Conservation (phyloP, 2,113 vertebrate species). For the Gymnogyps californianus region DNA sequence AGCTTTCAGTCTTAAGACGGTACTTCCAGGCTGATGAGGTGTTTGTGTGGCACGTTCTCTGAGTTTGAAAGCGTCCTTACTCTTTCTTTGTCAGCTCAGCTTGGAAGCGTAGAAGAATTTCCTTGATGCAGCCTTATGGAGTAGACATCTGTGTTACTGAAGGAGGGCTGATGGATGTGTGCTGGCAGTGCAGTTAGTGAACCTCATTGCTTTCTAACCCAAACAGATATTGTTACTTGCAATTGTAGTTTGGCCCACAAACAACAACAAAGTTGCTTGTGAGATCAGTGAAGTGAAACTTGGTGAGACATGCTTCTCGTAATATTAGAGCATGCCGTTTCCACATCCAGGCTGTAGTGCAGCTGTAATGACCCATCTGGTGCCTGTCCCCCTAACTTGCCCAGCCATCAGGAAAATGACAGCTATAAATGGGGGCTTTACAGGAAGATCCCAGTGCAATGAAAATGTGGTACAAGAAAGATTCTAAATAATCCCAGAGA, state of each 20-base stretch:
- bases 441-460: neutral
- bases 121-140: neutral
- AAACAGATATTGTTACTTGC: neutral
- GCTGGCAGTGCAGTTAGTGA: neutral
- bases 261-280: neutral
- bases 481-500: neutral
- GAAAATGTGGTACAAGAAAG: neutral
- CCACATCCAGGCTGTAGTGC: neutral
- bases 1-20: neutral
- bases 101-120: neutral
- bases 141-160: neutral
- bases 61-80: neutral
- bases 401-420: neutral
- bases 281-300: neutral
- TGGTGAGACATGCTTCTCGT: neutral
- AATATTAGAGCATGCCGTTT: rapidly evolving
- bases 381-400: neutral
- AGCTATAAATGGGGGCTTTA: neutral
- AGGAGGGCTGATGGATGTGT: neutral
- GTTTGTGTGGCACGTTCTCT: neutral
- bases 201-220: neutral
- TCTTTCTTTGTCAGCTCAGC: neutral
- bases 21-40: neutral
- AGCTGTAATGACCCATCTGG: neutral
- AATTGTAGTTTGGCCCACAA: neutral